phyloP scores from a whole-genome alignment of 2,888 invertebrate species.

The Pocota personata region DNA sequence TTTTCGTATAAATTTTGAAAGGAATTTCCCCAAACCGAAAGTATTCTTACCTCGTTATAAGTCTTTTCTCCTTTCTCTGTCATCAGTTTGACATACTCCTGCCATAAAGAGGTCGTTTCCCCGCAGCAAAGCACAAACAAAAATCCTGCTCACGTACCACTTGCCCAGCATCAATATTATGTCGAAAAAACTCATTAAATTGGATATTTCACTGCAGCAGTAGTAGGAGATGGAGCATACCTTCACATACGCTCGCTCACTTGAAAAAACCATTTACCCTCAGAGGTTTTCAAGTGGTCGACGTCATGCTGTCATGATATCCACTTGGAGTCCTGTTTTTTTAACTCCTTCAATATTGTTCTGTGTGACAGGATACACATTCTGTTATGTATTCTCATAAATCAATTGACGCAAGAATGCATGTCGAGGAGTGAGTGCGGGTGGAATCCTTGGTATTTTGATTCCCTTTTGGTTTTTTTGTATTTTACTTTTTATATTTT shows the following conservation, averaged over 20 bases:
- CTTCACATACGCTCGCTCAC: conserved; percentile 32
- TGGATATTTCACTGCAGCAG: conserved; percentile 46
- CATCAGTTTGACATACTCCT: not conserved
- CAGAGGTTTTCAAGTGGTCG: conserved; percentile 51
- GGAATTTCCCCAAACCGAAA: not conserved
- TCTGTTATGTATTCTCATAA: conserved; percentile 45
- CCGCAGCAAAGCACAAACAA: not conserved
- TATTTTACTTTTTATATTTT: not conserved
- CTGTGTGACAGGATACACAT: conserved; percentile 44
- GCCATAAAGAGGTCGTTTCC: conserved; percentile 5
- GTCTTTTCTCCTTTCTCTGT: not conserved
- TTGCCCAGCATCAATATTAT: conserved; percentile 60
- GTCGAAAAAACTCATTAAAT: conserved; percentile 66
- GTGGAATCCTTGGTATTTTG: conserved; percentile 53
- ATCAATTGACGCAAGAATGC: conserved; percentile 48
- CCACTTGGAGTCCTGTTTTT: conserved; percentile 27
- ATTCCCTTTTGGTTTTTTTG: conserved; percentile 39
- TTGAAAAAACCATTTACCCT: conserved; percentile 65
- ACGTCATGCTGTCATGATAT: conserved; percentile 60
- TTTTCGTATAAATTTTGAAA: not conserved
- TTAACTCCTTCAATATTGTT: conserved; percentile 16
- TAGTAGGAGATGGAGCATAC: not conserved
- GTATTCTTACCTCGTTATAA: not conserved
- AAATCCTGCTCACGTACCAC: conserved; percentile 41
- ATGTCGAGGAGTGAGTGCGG: not conserved